Conservation (phyloP, 2,797 vertebrate species). For the Sphaeramia orbicularis region DNA sequence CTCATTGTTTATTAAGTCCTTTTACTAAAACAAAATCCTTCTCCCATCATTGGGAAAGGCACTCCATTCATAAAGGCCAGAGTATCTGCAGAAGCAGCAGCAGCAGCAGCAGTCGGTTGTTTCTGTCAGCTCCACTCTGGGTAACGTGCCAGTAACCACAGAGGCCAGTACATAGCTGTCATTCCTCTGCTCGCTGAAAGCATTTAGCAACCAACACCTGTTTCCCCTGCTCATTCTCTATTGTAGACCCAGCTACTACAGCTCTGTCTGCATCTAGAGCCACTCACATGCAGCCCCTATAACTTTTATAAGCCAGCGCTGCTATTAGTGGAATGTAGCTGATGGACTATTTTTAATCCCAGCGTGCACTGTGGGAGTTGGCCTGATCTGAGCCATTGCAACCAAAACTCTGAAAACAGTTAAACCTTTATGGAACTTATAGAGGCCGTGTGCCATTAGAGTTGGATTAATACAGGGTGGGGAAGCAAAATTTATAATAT, state of each 20-base stretch:
- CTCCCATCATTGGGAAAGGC: constrained; percentile 34
- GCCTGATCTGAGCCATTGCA: neutral
- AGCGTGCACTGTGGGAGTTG: constrained; percentile 17
- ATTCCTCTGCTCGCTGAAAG: constrained; percentile 89
- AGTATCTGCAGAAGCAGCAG: constrained; percentile 38
- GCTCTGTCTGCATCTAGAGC: constrained; percentile 58
- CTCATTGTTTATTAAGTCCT: constrained; percentile 10
- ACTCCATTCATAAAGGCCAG: constrained; percentile 75
- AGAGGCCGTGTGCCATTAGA: neutral
- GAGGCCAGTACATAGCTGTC: constrained; percentile 87
- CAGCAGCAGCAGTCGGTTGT: constrained; percentile 44
- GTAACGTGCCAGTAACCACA: constrained; percentile 84
- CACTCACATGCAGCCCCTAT: constrained; percentile 17
- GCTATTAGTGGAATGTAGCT: constrained; percentile 61
- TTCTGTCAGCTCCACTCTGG: constrained; percentile 68
- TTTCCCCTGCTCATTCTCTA: constrained; percentile 87
- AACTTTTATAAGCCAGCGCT: constrained; percentile 20
- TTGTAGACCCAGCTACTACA: constrained; percentile 70
- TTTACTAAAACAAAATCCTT: constrained; percentile 18
- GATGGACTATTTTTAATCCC: constrained; percentile 42
- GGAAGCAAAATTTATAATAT: too few relatives aligned
- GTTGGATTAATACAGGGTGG: neutral
- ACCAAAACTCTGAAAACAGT: constrained; percentile 19
- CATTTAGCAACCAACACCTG: constrained; percentile 92
- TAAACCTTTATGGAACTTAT: constrained; percentile 6